These are phyloP conservation scores for Stegodyphus dumicola DNA, from an alignment of 1,140 invertebrate genomes.

Conservation along the genomic window DNA sequence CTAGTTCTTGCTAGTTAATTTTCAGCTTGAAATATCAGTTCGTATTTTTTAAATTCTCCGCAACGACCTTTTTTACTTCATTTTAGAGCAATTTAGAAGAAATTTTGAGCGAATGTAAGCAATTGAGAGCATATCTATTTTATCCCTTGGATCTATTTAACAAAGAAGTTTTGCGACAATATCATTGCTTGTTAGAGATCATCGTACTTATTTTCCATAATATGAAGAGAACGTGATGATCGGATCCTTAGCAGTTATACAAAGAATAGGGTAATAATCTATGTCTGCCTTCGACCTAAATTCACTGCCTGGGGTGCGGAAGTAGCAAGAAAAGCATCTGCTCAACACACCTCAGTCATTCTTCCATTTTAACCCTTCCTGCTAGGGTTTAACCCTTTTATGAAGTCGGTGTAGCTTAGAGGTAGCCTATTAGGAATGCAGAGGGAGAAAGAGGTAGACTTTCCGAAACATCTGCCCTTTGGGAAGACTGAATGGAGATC, in stretches of 20 bases:
- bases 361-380: slow-evolving; percentile 32
- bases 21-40: no score
- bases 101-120: no score
- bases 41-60: no score
- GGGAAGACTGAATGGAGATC: background rate
- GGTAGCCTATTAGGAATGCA: slow-evolving; percentile 21
- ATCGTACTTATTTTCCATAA: no score
- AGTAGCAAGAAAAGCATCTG: slow-evolving; percentile 36
- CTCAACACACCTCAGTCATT: slow-evolving; percentile 1
- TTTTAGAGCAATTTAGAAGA: no score
- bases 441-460: background rate
- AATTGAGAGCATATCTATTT: no score
- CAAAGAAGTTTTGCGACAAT: no score
- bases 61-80: no score
- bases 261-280: slow-evolving; percentile 34
- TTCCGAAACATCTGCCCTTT: slow-evolving; percentile 26
- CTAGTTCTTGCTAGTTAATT: no score
- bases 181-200: no score
- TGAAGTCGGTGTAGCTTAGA: slow-evolving; percentile 4
- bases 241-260: background rate
- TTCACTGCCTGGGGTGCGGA: slow-evolving; percentile 46
- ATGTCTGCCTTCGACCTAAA: slow-evolving; percentile 27
- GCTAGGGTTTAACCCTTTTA: slow-evolving; percentile 22
- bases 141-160: no score
- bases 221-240: background rate